Base-by-base conservation (phyloP, 2,797 vertebrate species). In the Morelia viridis region DNA sequence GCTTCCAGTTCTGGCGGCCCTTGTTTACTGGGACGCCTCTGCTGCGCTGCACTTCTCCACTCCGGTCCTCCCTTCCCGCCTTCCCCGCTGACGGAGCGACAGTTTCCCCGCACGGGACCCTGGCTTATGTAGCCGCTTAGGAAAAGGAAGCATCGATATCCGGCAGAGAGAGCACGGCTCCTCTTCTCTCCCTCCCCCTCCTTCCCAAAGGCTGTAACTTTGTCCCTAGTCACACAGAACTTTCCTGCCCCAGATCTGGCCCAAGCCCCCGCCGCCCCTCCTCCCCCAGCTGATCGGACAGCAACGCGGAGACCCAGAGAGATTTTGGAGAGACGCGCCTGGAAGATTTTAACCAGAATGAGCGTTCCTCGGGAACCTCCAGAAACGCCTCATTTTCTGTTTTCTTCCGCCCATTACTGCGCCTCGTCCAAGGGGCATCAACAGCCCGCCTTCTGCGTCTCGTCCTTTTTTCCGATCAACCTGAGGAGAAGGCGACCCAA, bases 81-180 rank as follows among this genome's bases (percentile, higher is more conserved):
- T 41, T 41, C 35, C 35, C 24, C 2, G 31, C 22, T 56, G 11
- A 12, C 41, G 7, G 11, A 65, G 26, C 53, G 60, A 53, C 26
- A 50, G 53, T 9, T 60, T 56, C 60, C 46, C 64, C 17, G 46
- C n/a, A n/a, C 11, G 76, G 71, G 76, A 80, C 76, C 15, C 41
- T 12, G 76, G 76, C 41, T 80, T 4, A 24, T 41, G 50, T 35
- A 46, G 57, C 19, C 9, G 58, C 64, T 92, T 65, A 19, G 68
- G 60, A 58, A 83, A 88, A 85, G 92, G 92, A 92, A 92, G 85
- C 85, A 13, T 28, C 35, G 84, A 83, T 56, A 90, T 90, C 92
- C 92, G 87, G 85, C 83, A 57, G 68, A 60, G 46, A 17, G 19
- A 28, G 65, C 3, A 10, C 15, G 8, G 28, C 2, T 58, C 22